Conservation (phyloP, 1,140 invertebrate genomes). For the Pogonomyrmex barbatus region DNA sequence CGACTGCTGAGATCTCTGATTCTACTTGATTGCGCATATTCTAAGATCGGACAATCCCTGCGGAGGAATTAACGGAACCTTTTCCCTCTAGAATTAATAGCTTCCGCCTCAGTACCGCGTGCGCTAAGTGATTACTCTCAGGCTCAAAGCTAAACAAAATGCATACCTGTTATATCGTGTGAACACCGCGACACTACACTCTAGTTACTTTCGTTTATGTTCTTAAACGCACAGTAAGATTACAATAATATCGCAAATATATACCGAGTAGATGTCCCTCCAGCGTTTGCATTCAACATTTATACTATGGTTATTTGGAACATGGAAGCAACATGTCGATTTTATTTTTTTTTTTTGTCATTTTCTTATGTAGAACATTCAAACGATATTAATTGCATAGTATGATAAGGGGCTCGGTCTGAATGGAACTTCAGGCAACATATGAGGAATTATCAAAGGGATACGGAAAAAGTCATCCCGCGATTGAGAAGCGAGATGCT, state of each 20-base stretch:
- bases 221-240: conserved; percentile 54
- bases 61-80: conserved; percentile 14
- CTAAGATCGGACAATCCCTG: conserved; percentile 2
- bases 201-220: conserved; percentile 62
- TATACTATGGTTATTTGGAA: conserved; percentile 58
- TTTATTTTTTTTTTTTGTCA: conserved; percentile 29
- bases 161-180: conserved; percentile 40
- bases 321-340: conserved; percentile 64
- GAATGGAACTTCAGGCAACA: conserved; percentile 43
- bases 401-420: conserved; percentile 49
- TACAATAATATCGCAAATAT: conserved; percentile 32
- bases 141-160: conserved; percentile 58
- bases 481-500: conserved; percentile 20
- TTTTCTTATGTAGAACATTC: conserved; percentile 41
- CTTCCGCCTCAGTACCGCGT: conserved; percentile 24
- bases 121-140: conserved; percentile 53
- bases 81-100: conserved; percentile 21
- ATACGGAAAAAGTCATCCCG: background rate
- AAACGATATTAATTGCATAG: conserved; percentile 58
- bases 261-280: conserved; percentile 5
- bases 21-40: background rate
- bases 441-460: conserved; percentile 24
- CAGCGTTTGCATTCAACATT: conserved; percentile 41
- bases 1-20: background rate
- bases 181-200: conserved; percentile 51